phyloP scores from a whole-genome alignment of 2,113 vertebrate species.

The Crotalus horridus region DNA sequence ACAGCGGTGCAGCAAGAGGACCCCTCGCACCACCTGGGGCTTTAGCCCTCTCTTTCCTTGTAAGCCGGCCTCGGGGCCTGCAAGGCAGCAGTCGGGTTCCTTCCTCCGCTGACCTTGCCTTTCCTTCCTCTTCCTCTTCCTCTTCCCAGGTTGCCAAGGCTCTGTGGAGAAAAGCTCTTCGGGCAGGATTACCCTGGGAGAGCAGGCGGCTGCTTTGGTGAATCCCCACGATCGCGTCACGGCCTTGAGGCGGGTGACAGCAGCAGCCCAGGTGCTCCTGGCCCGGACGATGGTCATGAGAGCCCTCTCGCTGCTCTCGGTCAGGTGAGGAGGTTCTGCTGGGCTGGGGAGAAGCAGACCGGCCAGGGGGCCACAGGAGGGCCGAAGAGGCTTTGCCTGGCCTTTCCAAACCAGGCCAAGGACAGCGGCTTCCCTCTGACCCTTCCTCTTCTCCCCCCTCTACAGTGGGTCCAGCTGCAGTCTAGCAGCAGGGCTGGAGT shows the following conservation, averaged over 20 bases:
- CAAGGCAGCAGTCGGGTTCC: rapidly evolving
- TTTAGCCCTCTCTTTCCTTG: neutral
- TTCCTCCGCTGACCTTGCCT: neutral
- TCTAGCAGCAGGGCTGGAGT: conserved; percentile 96
- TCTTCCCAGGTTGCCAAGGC: conserved; percentile 83
- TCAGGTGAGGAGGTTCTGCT: conserved; percentile 70
- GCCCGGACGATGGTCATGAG: conserved; percentile 99
- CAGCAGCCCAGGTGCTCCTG: conserved; percentile 92
- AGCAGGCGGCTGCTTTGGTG: conserved; percentile 88
- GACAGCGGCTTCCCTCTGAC: neutral
- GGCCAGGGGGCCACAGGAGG: neutral
- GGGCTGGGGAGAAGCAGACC: neutral
- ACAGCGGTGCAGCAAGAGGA: neutral
- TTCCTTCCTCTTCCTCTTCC: conserved; percentile 29
- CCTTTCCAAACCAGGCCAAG: neutral
- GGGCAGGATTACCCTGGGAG: conserved; percentile 88
- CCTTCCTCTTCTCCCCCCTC: neutral
- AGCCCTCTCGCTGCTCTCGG: conserved; percentile 90
- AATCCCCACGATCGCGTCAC: conserved; percentile 91
- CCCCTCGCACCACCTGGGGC: rapidly evolving
- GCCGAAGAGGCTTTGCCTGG: neutral
- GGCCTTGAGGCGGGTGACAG: conserved; percentile 91
- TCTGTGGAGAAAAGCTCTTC: conserved; percentile 93
- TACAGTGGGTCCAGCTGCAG: conserved; percentile 95
- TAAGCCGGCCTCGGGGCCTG: neutral